phyloP scores from a whole-genome alignment of 30 jellyfish, hydroid and myxozoan genomes.

The Aurelia sp. region DNA sequence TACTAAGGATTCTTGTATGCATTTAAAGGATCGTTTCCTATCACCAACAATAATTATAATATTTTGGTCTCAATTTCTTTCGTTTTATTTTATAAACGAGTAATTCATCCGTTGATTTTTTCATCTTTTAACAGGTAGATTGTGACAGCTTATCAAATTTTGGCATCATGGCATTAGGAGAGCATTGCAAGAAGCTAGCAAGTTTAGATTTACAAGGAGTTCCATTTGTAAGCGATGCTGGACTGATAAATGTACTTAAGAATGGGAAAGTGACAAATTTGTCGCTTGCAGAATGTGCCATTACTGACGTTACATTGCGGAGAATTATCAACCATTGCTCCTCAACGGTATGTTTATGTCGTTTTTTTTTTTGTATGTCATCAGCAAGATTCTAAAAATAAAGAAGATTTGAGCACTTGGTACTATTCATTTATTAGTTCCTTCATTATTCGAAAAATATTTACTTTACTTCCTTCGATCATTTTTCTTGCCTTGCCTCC shows the following conservation, averaged over 20 bases:
- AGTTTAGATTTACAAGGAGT: constrained; percentile 81
- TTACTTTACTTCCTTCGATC: too few relatives aligned
- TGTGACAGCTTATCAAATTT: constrained; percentile 78
- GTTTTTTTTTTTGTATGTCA: neutral
- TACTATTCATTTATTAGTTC: too few relatives aligned
- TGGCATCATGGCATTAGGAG: constrained; percentile 67
- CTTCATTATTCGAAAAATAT: too few relatives aligned
- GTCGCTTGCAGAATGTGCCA: constrained; percentile 77
- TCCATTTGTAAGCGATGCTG: constrained; percentile 72
- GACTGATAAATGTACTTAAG: constrained; percentile 18
- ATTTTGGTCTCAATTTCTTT: neutral
- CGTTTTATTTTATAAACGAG: neutral
- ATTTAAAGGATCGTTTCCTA: too few relatives aligned
- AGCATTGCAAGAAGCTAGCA: constrained; percentile 39
- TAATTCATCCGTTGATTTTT: neutral
- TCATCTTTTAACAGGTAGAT: constrained; percentile 49
- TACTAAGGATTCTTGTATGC: too few relatives aligned
- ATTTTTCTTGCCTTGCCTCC: too few relatives aligned
- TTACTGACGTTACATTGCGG: constrained; percentile 65
- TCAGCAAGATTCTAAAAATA: too few relatives aligned
- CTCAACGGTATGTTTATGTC: neutral
- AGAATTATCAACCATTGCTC: constrained; percentile 35
- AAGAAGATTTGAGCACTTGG: too few relatives aligned
- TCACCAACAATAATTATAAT: too few relatives aligned
- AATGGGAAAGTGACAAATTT: constrained; percentile 35